Conservation (phyloP, 1,140 invertebrate genomes). For the Mylabris phalerata region DNA sequence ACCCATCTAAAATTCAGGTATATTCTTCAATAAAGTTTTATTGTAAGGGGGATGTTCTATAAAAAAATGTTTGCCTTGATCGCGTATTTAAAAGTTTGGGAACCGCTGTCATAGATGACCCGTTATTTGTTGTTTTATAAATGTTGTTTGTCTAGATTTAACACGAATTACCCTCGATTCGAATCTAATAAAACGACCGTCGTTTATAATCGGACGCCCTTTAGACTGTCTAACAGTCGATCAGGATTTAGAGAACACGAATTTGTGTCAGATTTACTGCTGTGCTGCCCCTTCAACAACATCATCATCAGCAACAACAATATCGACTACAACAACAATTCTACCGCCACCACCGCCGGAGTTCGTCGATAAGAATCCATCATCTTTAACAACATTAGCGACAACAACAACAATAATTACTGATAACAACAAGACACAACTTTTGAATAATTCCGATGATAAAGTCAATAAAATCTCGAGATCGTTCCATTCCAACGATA, state of each 20-base stretch:
- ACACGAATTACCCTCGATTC: slow-evolving; percentile 25
- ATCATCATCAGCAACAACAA: slow-evolving; percentile 7
- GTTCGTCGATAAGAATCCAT: slow-evolving; percentile 24
- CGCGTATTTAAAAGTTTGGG: too few relatives aligned
- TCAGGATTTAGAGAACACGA: slow-evolving; percentile 29
- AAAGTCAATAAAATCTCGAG: slow-evolving; percentile 31
- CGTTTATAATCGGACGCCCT: slow-evolving; percentile 32
- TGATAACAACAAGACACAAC: background rate
- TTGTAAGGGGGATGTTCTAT: too few relatives aligned
- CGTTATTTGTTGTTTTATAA: too few relatives aligned
- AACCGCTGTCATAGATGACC: too few relatives aligned
- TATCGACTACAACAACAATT: slow-evolving; percentile 12
- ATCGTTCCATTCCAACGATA: slow-evolving; percentile 37
- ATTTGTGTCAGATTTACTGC: slow-evolving; percentile 37
- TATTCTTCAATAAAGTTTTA: too few relatives aligned
- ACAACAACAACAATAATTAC: slow-evolving; percentile 21
- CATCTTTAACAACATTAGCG: background rate
- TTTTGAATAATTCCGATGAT: slow-evolving; percentile 18
- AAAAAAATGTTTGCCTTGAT: too few relatives aligned
- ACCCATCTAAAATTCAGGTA: too few relatives aligned
- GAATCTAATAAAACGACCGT: slow-evolving; percentile 20
- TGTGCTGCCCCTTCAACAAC: slow-evolving; percentile 24
- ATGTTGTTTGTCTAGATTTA: slow-evolving; percentile 18
- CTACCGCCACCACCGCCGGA: slow-evolving; percentile 12
- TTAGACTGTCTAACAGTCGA: slow-evolving; percentile 30